phyloP scores from a whole-genome alignment of 2,797 vertebrate genomes.

The Propithecus deckenii region DNA sequence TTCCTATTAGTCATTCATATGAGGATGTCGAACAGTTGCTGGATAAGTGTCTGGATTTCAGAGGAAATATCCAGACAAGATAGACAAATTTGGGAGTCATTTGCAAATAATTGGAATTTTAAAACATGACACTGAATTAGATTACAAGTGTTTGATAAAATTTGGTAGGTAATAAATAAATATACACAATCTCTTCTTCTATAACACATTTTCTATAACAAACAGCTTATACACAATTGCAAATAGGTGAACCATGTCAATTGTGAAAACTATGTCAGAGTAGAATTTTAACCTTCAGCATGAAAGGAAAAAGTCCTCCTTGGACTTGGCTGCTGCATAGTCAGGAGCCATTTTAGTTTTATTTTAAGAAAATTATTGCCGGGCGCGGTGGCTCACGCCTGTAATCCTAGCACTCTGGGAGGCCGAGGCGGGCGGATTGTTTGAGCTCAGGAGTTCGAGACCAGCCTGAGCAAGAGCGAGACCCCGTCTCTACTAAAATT shows the following conservation, averaged over 20 bases:
- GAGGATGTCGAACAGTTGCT: neutral
- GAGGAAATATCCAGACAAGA: neutral
- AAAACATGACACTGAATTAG: neutral
- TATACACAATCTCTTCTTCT: neutral
- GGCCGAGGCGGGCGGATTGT: too few relatives aligned
- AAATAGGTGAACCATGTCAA: neutral
- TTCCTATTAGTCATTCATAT: neutral
- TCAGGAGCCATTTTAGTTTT: neutral
- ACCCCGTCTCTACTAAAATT: too few relatives aligned
- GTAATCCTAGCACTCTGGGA: too few relatives aligned
- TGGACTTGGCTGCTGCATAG: neutral
- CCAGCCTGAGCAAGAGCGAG: too few relatives aligned
- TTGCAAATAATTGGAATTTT: slow-evolving; percentile 30
- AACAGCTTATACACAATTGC: neutral
- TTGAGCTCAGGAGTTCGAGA: too few relatives aligned
- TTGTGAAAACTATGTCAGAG: neutral
- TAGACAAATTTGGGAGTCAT: neutral
- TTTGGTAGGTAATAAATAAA: slow-evolving; percentile 24
- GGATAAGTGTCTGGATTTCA: neutral
- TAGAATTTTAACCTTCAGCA: slow-evolving; percentile 8
- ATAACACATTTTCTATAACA: neutral
- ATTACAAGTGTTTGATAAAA: slow-evolving; percentile 1
- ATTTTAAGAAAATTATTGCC: neutral
- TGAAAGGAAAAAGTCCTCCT: neutral
- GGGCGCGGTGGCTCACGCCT: too few relatives aligned